Evolutionary conservation across 2,113 vertebrate genomes (phyloP), one percentile per base, ranked within the genome.

Genomic region (Rhegmatorhina hoffmannsi): DNA sequence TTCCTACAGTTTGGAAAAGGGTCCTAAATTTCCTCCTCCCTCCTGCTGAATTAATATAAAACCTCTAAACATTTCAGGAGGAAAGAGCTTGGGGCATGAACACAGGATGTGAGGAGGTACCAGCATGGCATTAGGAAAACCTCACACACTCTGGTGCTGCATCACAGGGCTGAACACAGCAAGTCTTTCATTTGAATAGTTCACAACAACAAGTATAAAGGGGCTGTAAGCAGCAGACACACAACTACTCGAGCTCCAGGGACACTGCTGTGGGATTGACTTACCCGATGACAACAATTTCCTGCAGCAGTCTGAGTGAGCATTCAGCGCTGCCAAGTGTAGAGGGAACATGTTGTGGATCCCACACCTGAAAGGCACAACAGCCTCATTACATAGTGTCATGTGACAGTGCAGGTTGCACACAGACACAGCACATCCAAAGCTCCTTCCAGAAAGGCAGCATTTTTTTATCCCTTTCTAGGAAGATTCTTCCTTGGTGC

Each of bases 281-380:
- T 97, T 98, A 99, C 99, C 99, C 46, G 99, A 99, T n/a, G 99
- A 99, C 60, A 99, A 97, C 82, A 99, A 97, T 77, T 99, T 99
- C 93, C 98, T 97, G 98, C 99, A 99, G 98, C 99, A 99, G 97
- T 99, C 99, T 13, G 99, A 98, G 97, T 99, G 99, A 74, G 99
- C 99, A 10, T 99, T 99, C 94, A 99, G 96, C 7, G 98, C 99
- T 8, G 99, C 99, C 92, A 99, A 97, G 95, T 99, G 99, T 60
- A 99, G 97, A 53, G 99, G 99, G 89, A 99, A 99, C 99, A 99
- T 99, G 80, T 98, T 99, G 62, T 99, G 98, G 95, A 99, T 98
- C 49, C 99, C 99, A 96, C 99, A 98, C 97, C 99, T 99, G 93
- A 43, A 95, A 92, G 69, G 93, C 23, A 96, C 23, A 95, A 40